Evolutionary conservation across 2,113 vertebrate species (phyloP).

Genomic region (Oncorhynchus masou): DNA sequence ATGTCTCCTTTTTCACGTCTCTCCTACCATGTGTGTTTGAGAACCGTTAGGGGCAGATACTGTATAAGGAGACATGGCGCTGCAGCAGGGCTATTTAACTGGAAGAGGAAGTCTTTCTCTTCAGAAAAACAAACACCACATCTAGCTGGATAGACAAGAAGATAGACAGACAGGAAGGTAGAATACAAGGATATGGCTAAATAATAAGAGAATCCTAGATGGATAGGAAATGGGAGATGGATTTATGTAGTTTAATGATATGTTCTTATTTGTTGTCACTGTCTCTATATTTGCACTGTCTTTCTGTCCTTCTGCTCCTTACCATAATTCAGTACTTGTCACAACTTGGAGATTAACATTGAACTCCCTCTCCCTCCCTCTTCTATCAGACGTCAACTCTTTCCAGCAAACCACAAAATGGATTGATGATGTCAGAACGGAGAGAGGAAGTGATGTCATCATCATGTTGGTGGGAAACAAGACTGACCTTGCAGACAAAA

Average conservation of each 20-base stretch:
- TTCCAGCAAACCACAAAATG: constrained; percentile 99
- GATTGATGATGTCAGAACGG: constrained; percentile 98
- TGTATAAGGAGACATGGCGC: not conserved
- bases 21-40: not conserved
- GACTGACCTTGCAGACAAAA: constrained; percentile 98
- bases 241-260: not conserved
- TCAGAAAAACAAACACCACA: not conserved
- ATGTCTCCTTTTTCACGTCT: not conserved
- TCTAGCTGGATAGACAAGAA: not conserved
- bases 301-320: not conserved
- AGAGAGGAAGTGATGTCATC: constrained; percentile 97
- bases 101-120: not conserved
- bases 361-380: not conserved
- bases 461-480: constrained; percentile 99
- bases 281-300: not conserved
- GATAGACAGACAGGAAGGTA: not conserved
- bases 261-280: not conserved
- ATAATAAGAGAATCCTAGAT: not conserved
- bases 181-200: not conserved
- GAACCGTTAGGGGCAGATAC: not conserved
- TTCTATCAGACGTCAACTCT: constrained; percentile 89
- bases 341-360: not conserved
- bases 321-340: not conserved
- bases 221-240: not conserved
- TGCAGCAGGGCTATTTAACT: not conserved